phyloP scores from a whole-genome alignment of 92 coral and sea anemone genomes.

The Paramuricea clavata region DNA sequence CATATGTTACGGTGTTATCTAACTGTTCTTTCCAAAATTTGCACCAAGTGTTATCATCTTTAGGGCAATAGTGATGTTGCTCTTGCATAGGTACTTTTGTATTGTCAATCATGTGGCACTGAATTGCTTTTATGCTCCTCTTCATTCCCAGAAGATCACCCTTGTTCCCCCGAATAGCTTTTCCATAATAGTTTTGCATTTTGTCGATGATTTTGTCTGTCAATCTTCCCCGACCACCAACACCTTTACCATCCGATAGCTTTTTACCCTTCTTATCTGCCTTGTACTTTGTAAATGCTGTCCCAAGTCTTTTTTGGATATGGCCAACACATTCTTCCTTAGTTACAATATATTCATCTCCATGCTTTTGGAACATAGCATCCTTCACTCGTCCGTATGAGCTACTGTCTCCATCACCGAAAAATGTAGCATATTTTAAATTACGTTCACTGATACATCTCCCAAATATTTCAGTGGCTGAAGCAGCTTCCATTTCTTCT shows the following conservation, averaged over 20 bases:
- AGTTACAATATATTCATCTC: constrained; percentile 37
- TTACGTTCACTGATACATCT: constrained; percentile 38
- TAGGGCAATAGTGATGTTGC: constrained; percentile 16
- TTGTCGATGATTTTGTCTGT: constrained; percentile 25
- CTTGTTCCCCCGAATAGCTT: constrained; percentile 41
- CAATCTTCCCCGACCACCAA: constrained; percentile 43
- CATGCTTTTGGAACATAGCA: constrained; percentile 48
- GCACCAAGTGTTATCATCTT: background rate
- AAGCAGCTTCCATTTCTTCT: constrained; percentile 58
- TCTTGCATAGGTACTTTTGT: background rate
- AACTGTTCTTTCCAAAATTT: constrained; percentile 7
- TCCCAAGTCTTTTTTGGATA: constrained; percentile 65
- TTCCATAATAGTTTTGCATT: constrained; percentile 42
- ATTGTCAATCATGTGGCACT: constrained; percentile 11
- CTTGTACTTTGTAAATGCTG: constrained; percentile 51
- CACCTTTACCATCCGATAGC: constrained; percentile 41
- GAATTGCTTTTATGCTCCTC: constrained; percentile 35
- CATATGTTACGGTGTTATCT: constrained; percentile 18
- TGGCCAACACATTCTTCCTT: constrained; percentile 70
- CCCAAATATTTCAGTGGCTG: constrained; percentile 54
- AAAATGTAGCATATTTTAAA: constrained; percentile 54
- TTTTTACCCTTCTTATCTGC: constrained; percentile 39
- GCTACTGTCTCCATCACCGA: constrained; percentile 63
- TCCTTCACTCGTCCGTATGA: constrained; percentile 61
- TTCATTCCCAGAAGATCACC: constrained; percentile 25